Conservation (phyloP, 2,888 invertebrate species). For the Piscicola geometra region DNA sequence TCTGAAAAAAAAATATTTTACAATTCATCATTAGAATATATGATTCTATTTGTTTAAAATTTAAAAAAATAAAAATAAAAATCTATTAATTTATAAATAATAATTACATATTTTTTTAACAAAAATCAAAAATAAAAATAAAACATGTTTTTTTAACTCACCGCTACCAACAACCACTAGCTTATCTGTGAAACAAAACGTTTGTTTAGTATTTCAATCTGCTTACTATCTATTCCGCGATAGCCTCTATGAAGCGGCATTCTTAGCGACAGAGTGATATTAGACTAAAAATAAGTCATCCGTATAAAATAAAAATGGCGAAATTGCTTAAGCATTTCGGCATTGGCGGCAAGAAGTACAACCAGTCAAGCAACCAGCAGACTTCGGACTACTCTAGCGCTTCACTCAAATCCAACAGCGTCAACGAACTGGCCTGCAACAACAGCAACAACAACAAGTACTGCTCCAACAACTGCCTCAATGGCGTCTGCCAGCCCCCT, state of each 20-base stretch:
- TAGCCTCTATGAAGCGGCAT: background rate
- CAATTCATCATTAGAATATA: background rate
- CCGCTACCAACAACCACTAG: too few species aligned
- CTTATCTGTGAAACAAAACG: slow-evolving; percentile 2
- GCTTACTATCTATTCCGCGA: background rate
- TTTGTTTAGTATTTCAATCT: background rate
- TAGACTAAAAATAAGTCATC: background rate
- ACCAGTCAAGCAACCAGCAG: background rate
- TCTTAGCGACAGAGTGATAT: too few species aligned
- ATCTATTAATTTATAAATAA: too few species aligned
- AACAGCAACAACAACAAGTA: slow-evolving; percentile 39
- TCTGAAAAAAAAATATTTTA: background rate
- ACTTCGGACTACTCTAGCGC: slow-evolving; percentile 22
- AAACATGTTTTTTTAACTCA: too few species aligned
- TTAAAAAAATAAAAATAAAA: background rate
- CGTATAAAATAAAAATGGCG: slow-evolving; percentile 21
- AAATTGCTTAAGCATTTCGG: slow-evolving; percentile 32
- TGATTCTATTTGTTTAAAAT: background rate
- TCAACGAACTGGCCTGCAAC: slow-evolving; percentile 40
- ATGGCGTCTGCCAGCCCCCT: background rate
- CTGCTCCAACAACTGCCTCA: slow-evolving; percentile 10
- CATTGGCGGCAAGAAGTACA: slow-evolving; percentile 28
- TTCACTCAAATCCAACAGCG: slow-evolving; percentile 40
- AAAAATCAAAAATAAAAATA: too few species aligned
- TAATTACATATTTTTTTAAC: too few species aligned